Percentiles rank a stretch among this genome's conserved stretches.
These are phyloP conservation scores for Lasiommata megera DNA, from an alignment of 2,888 invertebrate species.

Conservation along the genomic window DNA sequence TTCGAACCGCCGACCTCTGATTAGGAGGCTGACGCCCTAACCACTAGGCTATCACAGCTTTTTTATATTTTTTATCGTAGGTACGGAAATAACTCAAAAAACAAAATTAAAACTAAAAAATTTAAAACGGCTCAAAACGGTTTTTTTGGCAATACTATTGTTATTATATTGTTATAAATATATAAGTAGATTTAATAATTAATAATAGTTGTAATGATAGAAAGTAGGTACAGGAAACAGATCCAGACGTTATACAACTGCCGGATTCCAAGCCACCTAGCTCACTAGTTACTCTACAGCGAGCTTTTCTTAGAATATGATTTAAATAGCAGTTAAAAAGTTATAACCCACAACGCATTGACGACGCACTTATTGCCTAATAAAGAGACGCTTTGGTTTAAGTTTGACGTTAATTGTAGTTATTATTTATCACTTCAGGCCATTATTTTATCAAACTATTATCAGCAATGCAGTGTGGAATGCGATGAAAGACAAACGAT, in stretches of 20 bases:
- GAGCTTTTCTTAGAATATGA: constrained; percentile 60
- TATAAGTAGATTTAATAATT: too few species aligned
- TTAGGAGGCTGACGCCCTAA: too few species aligned
- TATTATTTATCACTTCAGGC: constrained; percentile 36
- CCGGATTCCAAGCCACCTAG: background rate
- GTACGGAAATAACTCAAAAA: too few species aligned
- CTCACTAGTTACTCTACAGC: constrained; percentile 5
- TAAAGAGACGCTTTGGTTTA: constrained; percentile 52
- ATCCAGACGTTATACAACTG: background rate
- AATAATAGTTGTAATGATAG: background rate
- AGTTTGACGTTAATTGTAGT: constrained; percentile 47
- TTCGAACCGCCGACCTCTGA: too few species aligned
- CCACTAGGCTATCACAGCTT: too few species aligned
- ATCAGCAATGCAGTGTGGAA: background rate
- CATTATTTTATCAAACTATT: background rate
- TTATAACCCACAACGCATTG: constrained; percentile 50
- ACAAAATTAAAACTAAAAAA: too few species aligned
- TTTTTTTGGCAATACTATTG: background rate
- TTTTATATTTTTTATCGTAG: too few species aligned
- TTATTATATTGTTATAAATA: too few species aligned
- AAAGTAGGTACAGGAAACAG: background rate
- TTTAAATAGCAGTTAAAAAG: constrained; percentile 63
- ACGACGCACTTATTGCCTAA: constrained; percentile 62
- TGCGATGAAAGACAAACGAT: too few species aligned
- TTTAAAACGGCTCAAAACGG: too few species aligned